A percentile compares a stretch with the other conserved stretches of the same genome.
Evolutionary conservation across 1,140 invertebrate species (phyloP).

Genomic region (Lepidurus packardi): DNA sequence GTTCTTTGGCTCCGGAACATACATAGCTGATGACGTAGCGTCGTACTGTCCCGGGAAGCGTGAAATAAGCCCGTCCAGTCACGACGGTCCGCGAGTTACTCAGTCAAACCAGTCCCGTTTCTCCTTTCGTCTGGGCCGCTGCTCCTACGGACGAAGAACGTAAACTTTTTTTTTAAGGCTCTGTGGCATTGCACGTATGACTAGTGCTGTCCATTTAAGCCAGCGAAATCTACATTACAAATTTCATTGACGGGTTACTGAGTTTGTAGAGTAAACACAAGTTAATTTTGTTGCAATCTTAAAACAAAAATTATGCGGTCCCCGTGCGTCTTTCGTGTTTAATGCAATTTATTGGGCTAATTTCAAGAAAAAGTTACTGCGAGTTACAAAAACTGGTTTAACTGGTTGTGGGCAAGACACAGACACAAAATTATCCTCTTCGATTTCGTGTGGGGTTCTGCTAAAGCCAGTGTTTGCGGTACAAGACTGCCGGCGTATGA

Average conservation of each 20-base stretch:
- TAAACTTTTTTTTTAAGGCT: neutral
- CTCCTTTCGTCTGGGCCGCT: neutral
- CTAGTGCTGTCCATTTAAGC: neutral
- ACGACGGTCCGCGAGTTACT: neutral
- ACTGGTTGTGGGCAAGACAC: neutral
- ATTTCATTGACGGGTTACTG: neutral
- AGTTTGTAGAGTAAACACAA: neutral
- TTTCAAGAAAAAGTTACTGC: neutral
- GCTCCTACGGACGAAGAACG: neutral
- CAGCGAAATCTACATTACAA: neutral
- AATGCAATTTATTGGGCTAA: neutral
- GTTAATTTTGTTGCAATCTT: neutral
- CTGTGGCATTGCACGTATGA: neutral
- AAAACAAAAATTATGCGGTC: neutral
- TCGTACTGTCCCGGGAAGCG: neutral
- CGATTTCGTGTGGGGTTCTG: too few relatives aligned
- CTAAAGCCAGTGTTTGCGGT: too few relatives aligned
- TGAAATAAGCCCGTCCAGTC: constrained; percentile 9
- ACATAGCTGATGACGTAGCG: neutral
- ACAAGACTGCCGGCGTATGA: too few relatives aligned
- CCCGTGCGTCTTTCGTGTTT: neutral
- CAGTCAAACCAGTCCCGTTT: constrained; percentile 7
- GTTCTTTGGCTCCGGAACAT: neutral
- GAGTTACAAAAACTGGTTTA: neutral
- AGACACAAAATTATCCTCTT: too few relatives aligned